phyloP scores from a whole-genome alignment of 2,888 invertebrate genomes.

The Anodontia alba region DNA sequence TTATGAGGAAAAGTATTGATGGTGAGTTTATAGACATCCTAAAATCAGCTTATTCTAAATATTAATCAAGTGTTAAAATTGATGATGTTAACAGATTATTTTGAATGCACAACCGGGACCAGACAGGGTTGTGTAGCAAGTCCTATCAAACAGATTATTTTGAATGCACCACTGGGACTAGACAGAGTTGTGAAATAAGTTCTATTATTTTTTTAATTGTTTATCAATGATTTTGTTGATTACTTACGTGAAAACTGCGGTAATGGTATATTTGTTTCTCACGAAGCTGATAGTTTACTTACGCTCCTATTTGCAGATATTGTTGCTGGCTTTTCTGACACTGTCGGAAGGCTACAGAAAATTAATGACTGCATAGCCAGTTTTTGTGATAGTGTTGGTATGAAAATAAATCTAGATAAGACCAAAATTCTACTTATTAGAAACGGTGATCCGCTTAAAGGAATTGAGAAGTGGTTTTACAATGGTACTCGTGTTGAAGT shows the following conservation, averaged over 20 bases:
- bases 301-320: too few species aligned
- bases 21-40: background rate
- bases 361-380: background rate
- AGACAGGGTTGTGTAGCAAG: too few species aligned
- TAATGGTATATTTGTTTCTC: background rate
- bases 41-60: background rate
- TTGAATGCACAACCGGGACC: background rate
- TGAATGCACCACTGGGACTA: too few species aligned
- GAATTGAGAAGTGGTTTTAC: background rate
- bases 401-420: constrained; percentile 10
- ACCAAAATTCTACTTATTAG: background rate
- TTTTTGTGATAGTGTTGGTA: background rate
- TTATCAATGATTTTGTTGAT: constrained; percentile 3
- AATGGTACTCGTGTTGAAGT: background rate
- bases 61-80: background rate
- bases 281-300: constrained; percentile 10
- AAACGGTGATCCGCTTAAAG: background rate
- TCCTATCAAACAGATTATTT: too few species aligned
- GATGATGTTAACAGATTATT: constrained; percentile 4
- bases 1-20: background rate
- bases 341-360: background rate
- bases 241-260: constrained; percentile 7
- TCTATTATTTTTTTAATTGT: constrained; percentile 9
- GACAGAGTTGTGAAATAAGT: background rate
- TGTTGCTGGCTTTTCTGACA: background rate